Percentiles rank a stretch among this genome's conserved stretches.
phyloP scores from a whole-genome alignment of 1,140 invertebrate species.

The Liolophura sinensis region DNA sequence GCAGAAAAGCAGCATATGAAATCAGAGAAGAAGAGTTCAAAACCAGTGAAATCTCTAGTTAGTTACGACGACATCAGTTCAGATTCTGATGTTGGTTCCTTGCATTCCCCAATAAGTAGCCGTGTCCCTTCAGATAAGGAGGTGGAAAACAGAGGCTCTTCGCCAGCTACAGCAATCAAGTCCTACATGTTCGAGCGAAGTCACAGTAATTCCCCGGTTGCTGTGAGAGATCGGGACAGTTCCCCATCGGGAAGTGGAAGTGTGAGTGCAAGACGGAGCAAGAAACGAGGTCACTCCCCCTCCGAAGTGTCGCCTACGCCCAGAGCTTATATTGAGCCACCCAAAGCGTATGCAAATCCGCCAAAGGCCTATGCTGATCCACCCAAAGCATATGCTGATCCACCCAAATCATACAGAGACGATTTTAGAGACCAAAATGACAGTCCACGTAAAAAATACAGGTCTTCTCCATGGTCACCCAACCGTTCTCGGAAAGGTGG shows the following conservation, averaged over 20 bases:
- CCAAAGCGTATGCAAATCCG: slow-evolving; percentile 26
- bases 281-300: slow-evolving; percentile 22
- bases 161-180: slow-evolving; percentile 43
- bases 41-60: slow-evolving; percentile 35
- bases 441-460: no score
- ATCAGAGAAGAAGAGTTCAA: not conserved
- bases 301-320: not conserved
- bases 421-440: no score
- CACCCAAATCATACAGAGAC: slow-evolving; percentile 25
- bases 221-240: slow-evolving; percentile 10
- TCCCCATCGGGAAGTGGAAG: slow-evolving; percentile 24
- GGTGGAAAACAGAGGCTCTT: slow-evolving; percentile 22
- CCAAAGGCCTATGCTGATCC: slow-evolving; percentile 33
- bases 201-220: slow-evolving; percentile 37
- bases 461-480: no score
- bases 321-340: slow-evolving; percentile 8
- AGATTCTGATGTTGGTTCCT: slow-evolving; percentile 34
- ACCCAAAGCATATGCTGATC: slow-evolving; percentile 23
- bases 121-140: slow-evolving; percentile 8
- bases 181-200: slow-evolving; percentile 38
- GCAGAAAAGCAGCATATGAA: not conserved
- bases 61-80: slow-evolving; percentile 55
- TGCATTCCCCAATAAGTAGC: slow-evolving; percentile 15
- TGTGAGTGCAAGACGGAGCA: slow-evolving; percentile 28
- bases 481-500: no score